Percentiles rank a stretch among this genome's conserved stretches.
These are phyloP conservation scores for Cydia strobilella DNA, from an alignment of 1,140 invertebrate genomes.

Conservation along the genomic window DNA sequence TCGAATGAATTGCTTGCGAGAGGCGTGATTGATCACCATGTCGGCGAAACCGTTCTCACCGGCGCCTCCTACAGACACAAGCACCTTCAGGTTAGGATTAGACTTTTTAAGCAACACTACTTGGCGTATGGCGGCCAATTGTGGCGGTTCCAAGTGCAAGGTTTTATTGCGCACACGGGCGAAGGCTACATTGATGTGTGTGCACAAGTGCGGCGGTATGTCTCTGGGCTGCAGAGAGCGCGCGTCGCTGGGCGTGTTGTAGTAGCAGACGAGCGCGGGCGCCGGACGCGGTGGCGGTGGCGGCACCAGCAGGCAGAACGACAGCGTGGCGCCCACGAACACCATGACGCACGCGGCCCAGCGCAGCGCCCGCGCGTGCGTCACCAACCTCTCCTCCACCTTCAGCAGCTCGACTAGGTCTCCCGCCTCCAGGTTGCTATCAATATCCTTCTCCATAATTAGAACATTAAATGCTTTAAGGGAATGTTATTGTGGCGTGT, in stretches of 20 bases:
- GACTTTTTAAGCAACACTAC: slow-evolving; percentile 82
- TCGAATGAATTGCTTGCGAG: slow-evolving; percentile 86
- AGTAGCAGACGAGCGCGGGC: slow-evolving; percentile 82
- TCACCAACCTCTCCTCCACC: not conserved
- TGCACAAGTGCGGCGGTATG: slow-evolving; percentile 87
- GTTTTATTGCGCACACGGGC: slow-evolving; percentile 83
- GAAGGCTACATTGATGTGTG: slow-evolving; percentile 90
- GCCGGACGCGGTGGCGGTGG: slow-evolving; percentile 1
- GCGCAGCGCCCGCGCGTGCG: not conserved
- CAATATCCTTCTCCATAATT: slow-evolving; percentile 3
- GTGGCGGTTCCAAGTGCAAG: slow-evolving; percentile 73
- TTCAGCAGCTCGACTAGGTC: not conserved
- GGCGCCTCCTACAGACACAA: slow-evolving; percentile 88
- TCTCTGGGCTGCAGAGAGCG: slow-evolving; percentile 78
- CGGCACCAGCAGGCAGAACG: not conserved
- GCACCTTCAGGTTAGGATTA: slow-evolving; percentile 87
- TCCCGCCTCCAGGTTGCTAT: not conserved
- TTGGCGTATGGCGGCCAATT: slow-evolving; percentile 77
- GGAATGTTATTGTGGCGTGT: not conserved
- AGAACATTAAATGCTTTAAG: not conserved
- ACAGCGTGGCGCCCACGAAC: not conserved
- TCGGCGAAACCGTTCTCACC: slow-evolving; percentile 83
- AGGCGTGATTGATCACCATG: slow-evolving; percentile 85
- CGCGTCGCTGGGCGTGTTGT: slow-evolving; percentile 76
- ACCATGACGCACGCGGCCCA: not conserved